phyloP scores from a whole-genome alignment of 2,797 vertebrate species.

The Caiman crocodilus region DNA sequence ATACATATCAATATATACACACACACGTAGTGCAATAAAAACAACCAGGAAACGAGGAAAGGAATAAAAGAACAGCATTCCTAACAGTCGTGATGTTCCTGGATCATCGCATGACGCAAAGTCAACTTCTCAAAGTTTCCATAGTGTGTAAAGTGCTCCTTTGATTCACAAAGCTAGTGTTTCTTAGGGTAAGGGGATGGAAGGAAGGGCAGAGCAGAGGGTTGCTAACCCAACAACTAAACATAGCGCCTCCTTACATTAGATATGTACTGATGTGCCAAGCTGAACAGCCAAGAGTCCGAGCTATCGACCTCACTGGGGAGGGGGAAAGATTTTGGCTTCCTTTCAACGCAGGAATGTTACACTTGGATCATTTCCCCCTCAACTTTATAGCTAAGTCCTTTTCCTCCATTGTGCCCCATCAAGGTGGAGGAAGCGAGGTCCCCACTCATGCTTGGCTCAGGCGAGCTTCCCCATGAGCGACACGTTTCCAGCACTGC shows the following conservation, averaged over 20 bases:
- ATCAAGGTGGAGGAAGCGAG: not conserved
- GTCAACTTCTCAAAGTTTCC: slow-evolving; percentile 69
- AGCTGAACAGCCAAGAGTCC: not conserved
- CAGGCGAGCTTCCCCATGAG: not conserved
- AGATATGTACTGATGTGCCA: not conserved
- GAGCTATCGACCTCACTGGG: not conserved
- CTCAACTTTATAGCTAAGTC: not conserved
- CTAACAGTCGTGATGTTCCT: slow-evolving; percentile 68
- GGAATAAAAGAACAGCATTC: slow-evolving; percentile 67
- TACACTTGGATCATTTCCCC: fast-evolving
- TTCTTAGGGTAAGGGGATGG: slow-evolving; percentile 15
- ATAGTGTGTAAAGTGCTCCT: slow-evolving; percentile 83
- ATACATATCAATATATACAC: slow-evolving; percentile 72
- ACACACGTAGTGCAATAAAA: slow-evolving; percentile 75
- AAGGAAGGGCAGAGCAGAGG: not conserved
- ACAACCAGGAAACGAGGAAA: slow-evolving; percentile 70
- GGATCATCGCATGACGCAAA: slow-evolving; percentile 62
- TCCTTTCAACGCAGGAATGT: not conserved
- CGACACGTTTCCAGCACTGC: fast-evolving
- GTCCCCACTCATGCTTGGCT: not conserved
- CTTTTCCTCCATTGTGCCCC: not conserved
- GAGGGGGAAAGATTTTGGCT: slow-evolving; percentile 66
- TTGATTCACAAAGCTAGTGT: slow-evolving; percentile 81
- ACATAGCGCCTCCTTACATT: slow-evolving; percentile 23
- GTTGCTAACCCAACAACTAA: slow-evolving; percentile 20